Evolutionary conservation across 2,797 vertebrate genomes (phyloP), one percentile per base, ranked within the genome.

Genomic region (Paratrypauchen microcephalus): DNA sequence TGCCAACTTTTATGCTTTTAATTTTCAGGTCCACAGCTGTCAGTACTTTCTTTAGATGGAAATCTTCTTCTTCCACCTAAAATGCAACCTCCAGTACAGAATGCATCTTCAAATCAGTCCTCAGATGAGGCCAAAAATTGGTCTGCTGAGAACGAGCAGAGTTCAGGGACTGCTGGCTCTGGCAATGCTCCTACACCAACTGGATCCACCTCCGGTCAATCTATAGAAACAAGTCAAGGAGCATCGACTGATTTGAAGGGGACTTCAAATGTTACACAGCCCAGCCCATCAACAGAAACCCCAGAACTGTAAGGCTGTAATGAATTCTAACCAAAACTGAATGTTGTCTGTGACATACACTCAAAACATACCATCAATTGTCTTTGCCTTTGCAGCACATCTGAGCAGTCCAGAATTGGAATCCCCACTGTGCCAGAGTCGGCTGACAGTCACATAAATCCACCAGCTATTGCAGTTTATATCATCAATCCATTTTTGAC

Each of bases 401-500:
- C 83, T 0, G 91, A 99, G 72, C 93, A 96, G 81, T 93, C 97
- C 60, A 89, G 95, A 57, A 97, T 99, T 28, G 97, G 97, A 62
- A 94, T 99, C 75, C 97, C 97, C 76, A 98, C 96, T 0, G 92
- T 94, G 66, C 92, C 95, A 0, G 97, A 99, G 66, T 94, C 95
- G 0, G 93, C 90, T 0, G 97, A 97, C 81, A 95, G 95, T 87
- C 94, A 95, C 0, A 83, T 94, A 78, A 96, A 95, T 65, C 95
- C 95, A 6, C 97, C 97, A 0, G 95, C 97, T 1, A 94, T 99
- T 0, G 95, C 99, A 71, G 93, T 99, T 77, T 99, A 99, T 83
- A 94, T 98, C 87, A 95, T 99, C 86, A 97, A 99, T 62, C 97
- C 97, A 39, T 99, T 99, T 75, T 92, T 96, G 6, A 95, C 95